Evolutionary conservation across 92 coral and sea anemone species (phyloP).

Genomic region (Zoanthus gigantus): DNA sequence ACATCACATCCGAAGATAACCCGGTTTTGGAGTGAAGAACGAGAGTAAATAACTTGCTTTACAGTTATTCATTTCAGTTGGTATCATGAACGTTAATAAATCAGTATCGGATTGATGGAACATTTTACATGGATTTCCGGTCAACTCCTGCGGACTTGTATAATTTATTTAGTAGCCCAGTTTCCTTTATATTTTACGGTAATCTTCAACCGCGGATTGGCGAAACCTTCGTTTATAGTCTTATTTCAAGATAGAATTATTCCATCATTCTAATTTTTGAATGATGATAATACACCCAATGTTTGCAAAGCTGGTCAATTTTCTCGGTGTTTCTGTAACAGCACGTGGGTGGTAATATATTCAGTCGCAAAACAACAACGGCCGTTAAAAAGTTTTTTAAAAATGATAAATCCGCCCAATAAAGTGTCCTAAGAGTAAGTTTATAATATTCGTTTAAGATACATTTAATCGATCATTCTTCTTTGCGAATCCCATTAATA

Average conservation of each 20-base stretch:
- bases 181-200: background rate
- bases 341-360: background rate
- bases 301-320: background rate
- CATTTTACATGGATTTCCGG: background rate
- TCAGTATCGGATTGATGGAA: background rate
- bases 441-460: too few relatives aligned
- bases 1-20: background rate
- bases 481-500: background rate
- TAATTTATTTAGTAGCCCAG: background rate
- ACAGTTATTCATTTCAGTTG: background rate
- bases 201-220: background rate
- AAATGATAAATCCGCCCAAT: background rate
- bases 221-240: background rate
- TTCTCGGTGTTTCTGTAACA: background rate
- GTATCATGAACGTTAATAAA: background rate
- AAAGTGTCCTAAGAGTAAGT: background rate
- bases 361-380: background rate
- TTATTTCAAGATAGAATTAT: background rate
- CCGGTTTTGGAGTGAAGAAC: background rate
- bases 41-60: background rate
- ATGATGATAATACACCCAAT: background rate
- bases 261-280: background rate
- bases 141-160: background rate
- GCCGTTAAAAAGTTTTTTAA: too few relatives aligned
- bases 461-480: too few relatives aligned